Conservation (phyloP, 2,888 invertebrate genomes). For the Spisula subtruncata region DNA sequence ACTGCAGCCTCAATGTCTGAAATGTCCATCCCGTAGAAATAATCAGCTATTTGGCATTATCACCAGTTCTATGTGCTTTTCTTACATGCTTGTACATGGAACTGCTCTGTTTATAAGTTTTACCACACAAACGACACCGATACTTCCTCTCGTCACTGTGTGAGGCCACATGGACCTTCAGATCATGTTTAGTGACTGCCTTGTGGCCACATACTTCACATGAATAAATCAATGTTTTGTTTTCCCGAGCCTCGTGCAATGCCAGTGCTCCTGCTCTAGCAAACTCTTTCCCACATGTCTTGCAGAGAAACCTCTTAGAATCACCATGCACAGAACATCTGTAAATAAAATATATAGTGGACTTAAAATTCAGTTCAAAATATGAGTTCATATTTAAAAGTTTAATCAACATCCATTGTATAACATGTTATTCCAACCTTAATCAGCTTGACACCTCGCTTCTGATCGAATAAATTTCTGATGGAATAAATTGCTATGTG, state of each 20-base stretch:
- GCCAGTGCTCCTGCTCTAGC: slow-evolving; percentile 28
- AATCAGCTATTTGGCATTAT: no score
- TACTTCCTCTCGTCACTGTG: slow-evolving; percentile 29
- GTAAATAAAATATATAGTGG: slow-evolving; percentile 17
- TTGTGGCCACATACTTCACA: slow-evolving; percentile 25
- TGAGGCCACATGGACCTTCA: slow-evolving; percentile 25
- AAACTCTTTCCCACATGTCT: slow-evolving; percentile 34
- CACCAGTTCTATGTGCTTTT: slow-evolving; percentile 30
- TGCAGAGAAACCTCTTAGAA: slow-evolving; percentile 18
- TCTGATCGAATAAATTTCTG: no score
- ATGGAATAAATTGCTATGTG: no score
- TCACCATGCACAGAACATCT: slow-evolving; percentile 37
- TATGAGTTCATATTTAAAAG: no score
- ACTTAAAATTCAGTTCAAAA: no score
- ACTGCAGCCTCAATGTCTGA: no score
- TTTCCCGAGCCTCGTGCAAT: slow-evolving; percentile 31
- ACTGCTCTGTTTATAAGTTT: slow-evolving; percentile 33
- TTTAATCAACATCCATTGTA: no score
- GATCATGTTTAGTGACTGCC: slow-evolving; percentile 38
- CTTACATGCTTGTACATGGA: slow-evolving; percentile 40
- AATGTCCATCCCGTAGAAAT: no score
- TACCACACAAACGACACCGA: slow-evolving; percentile 10
- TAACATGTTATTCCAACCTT: no score
- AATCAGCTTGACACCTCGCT: no score
- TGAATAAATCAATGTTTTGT: neutral